These are phyloP conservation scores for Calidris pygmaea DNA, from an alignment of 2,113 vertebrate genomes.

Conservation along the genomic window DNA sequence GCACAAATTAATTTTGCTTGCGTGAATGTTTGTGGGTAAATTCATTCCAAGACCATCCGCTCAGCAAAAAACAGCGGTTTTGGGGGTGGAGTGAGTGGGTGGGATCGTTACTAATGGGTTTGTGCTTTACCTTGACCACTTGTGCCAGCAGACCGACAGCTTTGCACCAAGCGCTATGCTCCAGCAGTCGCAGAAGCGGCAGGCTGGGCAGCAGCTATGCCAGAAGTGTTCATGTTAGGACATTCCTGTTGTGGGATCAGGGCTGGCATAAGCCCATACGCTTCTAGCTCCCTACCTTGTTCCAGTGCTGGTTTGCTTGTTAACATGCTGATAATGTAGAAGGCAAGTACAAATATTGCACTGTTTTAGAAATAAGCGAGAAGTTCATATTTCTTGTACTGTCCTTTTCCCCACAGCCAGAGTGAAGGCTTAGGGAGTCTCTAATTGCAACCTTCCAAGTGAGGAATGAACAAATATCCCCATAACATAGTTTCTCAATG, in stretches of 20 bases:
- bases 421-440: background rate
- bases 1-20: background rate
- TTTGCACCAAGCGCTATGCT: fast-evolving
- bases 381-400: background rate
- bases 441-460: background rate
- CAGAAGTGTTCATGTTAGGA: background rate
- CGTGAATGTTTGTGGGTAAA: background rate
- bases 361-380: background rate
- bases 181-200: background rate
- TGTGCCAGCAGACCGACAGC: background rate
- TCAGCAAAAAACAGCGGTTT: background rate
- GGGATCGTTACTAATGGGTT: background rate
- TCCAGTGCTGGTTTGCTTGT: background rate
- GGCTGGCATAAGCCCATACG: background rate
- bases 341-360: background rate
- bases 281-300: background rate
- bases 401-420: background rate
- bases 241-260: background rate
- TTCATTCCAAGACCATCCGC: background rate
- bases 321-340: background rate
- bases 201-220: background rate
- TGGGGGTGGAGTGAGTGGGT: background rate
- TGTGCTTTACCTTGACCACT: background rate
- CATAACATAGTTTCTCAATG: background rate
- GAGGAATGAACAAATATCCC: background rate